Conservation (phyloP, 2,888 invertebrate genomes). For the Caenorhabditis drosophilae region DNA sequence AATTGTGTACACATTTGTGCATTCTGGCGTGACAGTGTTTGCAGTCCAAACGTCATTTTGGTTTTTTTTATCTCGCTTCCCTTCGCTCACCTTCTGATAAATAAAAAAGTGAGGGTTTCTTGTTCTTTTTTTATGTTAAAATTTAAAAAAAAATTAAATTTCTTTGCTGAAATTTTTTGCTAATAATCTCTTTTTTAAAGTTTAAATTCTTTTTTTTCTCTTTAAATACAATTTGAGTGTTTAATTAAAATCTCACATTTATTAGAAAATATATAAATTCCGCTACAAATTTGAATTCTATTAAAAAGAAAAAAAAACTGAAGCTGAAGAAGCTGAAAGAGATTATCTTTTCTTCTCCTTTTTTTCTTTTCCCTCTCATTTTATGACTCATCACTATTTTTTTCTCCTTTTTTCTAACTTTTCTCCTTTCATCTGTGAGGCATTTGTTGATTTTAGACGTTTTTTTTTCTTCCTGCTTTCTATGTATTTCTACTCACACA, state of each 20-base stretch:
- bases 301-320: too few species aligned
- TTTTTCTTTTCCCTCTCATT: not conserved
- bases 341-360: too few species aligned
- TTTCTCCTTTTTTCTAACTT: not conserved
- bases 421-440: not conserved
- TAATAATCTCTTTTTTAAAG: not conserved
- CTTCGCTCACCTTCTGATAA: not conserved
- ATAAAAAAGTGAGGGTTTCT: too few species aligned
- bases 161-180: too few species aligned
- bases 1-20: too few species aligned
- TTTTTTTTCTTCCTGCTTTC: not conserved
- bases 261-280: too few species aligned
- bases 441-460: not conserved
- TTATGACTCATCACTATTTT: not conserved
- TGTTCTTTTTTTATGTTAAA: too few species aligned
- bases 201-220: not conserved
- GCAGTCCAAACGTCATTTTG: slow-evolving; percentile 23
- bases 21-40: slow-evolving; percentile 31
- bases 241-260: too few species aligned
- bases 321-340: too few species aligned
- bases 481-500: not conserved
- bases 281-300: too few species aligned
- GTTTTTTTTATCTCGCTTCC: too few species aligned
- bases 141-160: too few species aligned
- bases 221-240: not conserved